Evolutionary conservation across 2,888 invertebrate genomes (phyloP).

Genomic region (Salticus scenicus): DNA sequence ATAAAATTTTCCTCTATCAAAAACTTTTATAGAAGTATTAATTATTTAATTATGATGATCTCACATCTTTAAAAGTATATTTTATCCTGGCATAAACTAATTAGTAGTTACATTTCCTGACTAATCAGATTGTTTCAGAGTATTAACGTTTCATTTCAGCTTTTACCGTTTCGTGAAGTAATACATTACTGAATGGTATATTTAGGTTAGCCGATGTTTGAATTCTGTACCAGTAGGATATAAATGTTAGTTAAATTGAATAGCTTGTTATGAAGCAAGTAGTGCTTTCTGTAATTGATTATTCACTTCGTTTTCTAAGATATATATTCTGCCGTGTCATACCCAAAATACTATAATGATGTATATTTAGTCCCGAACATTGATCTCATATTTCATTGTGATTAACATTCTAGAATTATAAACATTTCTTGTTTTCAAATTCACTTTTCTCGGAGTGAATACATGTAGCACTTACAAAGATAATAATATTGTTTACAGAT

Average conservation of each 20-base stretch:
- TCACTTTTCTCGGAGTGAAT: too few species aligned
- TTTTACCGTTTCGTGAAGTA: not conserved
- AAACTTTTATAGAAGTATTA: too few species aligned
- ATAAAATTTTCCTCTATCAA: too few species aligned
- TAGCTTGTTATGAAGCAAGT: not conserved
- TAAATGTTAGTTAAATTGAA: conserved; percentile 9
- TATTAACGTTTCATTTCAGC: not conserved
- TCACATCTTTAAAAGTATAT: not conserved
- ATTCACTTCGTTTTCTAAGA: not conserved
- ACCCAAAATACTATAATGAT: not conserved
- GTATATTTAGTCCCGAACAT: not conserved
- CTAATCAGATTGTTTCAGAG: not conserved
- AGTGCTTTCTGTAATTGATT: not conserved
- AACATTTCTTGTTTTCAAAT: not conserved
- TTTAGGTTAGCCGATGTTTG: not conserved
- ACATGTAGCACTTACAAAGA: too few species aligned
- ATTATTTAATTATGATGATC: too few species aligned
- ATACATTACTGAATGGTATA: not conserved
- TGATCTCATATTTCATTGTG: not conserved
- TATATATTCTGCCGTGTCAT: not conserved
- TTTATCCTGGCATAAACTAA: not conserved
- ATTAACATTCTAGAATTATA: not conserved
- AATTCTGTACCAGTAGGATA: not conserved
- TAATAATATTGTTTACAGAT: too few species aligned
- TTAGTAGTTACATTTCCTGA: not conserved